Evolutionary conservation across 1,140 invertebrate genomes (phyloP).

Genomic region (Chironomus striatipennis): DNA sequence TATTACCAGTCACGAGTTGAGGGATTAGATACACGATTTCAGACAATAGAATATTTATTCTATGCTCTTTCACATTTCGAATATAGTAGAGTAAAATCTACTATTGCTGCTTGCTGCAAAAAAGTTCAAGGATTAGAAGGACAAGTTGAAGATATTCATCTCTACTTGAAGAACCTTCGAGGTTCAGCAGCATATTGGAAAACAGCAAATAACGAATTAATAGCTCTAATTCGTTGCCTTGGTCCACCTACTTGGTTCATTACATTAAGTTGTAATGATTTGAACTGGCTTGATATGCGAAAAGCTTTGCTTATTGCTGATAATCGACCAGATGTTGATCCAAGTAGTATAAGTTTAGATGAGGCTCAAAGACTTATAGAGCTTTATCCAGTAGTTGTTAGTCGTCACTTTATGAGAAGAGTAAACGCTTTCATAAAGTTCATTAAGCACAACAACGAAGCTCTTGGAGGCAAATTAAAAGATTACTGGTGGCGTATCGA

Average conservation of each 20-base stretch:
- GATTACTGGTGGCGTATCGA: slow-evolving; percentile 37
- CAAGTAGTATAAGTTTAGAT: slow-evolving; percentile 30
- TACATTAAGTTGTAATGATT: slow-evolving; percentile 38
- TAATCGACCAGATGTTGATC: slow-evolving; percentile 32
- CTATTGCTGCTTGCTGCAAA: slow-evolving; percentile 30
- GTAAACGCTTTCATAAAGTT: slow-evolving; percentile 36
- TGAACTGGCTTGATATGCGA: slow-evolving; percentile 33
- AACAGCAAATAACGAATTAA: slow-evolving; percentile 32
- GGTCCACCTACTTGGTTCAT: slow-evolving; percentile 34
- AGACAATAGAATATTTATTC: slow-evolving; percentile 39
- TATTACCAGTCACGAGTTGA: slow-evolving; percentile 39
- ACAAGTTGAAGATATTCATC: slow-evolving; percentile 28
- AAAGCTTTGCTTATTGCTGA: slow-evolving; percentile 35
- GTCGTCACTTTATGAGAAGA: slow-evolving; percentile 36
- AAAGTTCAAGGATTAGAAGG: slow-evolving; percentile 28
- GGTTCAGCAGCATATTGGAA: slow-evolving; percentile 33
- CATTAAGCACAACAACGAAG: slow-evolving; percentile 23
- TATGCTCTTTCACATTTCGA: slow-evolving; percentile 39
- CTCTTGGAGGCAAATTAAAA: slow-evolving; percentile 28
- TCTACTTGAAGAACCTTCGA: slow-evolving; percentile 33
- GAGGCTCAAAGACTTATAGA: slow-evolving; percentile 34
- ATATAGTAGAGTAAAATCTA: slow-evolving; percentile 34
- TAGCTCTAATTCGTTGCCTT: slow-evolving; percentile 34
- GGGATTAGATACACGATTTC: slow-evolving; percentile 36
- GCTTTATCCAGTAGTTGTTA: slow-evolving; percentile 34